Evolutionary conservation across 2,888 invertebrate genomes (phyloP).

Genomic region (Subacronicta megacephala): DNA sequence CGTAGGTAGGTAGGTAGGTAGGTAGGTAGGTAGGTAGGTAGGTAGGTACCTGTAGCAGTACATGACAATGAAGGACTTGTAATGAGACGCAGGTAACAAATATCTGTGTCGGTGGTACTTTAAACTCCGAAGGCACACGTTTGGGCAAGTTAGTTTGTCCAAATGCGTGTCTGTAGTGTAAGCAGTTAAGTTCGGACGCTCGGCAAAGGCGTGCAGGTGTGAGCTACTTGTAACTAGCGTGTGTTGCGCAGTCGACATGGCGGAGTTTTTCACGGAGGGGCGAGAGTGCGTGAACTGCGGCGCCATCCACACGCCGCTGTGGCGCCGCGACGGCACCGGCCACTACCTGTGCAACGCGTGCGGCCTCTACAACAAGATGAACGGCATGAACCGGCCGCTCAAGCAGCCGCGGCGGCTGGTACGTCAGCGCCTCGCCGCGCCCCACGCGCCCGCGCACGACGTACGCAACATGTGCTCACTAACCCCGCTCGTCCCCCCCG

Average conservation of each 20-base stretch:
- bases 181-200: slow-evolving; percentile 42
- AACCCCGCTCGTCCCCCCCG: slow-evolving; percentile 53
- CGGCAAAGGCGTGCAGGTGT: slow-evolving; percentile 42
- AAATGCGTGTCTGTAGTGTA: slow-evolving; percentile 13
- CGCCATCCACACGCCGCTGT: slow-evolving; percentile 98
- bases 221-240: slow-evolving; percentile 56
- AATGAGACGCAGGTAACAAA: background rate
- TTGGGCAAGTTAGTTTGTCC: slow-evolving; percentile 22
- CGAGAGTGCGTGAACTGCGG: slow-evolving; percentile 99
- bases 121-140: slow-evolving; percentile 22
- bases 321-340: slow-evolving; percentile 99
- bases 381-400: slow-evolving; percentile 98
- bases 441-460: slow-evolving; percentile 80
- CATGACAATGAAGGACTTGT: no score
- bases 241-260: slow-evolving; percentile 89
- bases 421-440: slow-evolving; percentile 90
- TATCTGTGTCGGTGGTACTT: background rate
- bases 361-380: slow-evolving; percentile 99
- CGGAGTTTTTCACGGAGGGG: slow-evolving; percentile 96
- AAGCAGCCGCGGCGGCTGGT: slow-evolving; percentile 99
- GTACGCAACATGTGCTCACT: slow-evolving; percentile 74
- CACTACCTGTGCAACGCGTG: slow-evolving; percentile 99
- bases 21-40: no score
- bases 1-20: no score
- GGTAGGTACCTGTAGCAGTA: no score